phyloP scores from a whole-genome alignment of 1,140 invertebrate species.

The Drosophila pachea region DNA sequence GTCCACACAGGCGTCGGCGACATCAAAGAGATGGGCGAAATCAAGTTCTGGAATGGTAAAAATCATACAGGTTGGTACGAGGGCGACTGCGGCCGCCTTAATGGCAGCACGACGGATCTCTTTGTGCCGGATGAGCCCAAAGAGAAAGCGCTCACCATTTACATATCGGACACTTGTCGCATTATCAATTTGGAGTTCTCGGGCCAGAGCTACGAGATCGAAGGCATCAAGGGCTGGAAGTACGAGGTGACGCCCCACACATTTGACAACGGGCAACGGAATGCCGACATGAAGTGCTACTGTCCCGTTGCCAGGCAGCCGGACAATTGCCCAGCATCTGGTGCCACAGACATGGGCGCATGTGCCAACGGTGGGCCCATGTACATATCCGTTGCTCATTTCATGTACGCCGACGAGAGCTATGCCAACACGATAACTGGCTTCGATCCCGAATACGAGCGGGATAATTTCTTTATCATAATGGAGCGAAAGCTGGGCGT shows the following conservation, averaged over 20 bases:
- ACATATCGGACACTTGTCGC: constrained; percentile 85
- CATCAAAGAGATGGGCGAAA: constrained; percentile 83
- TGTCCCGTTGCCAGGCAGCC: constrained; percentile 73
- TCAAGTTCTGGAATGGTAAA: constrained; percentile 85
- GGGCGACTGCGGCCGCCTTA: constrained; percentile 83
- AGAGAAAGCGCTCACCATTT: constrained; percentile 82
- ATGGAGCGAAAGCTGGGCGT: constrained; percentile 87
- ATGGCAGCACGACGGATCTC: constrained; percentile 87
- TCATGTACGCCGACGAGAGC: constrained; percentile 87
- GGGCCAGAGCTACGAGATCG: constrained; percentile 65
- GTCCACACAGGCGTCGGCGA: constrained; percentile 85
- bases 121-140: constrained; percentile 84
- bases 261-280: constrained; percentile 85
- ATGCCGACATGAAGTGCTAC: constrained; percentile 82
- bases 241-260: constrained; percentile 82
- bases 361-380: constrained; percentile 87
- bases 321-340: constrained; percentile 79
- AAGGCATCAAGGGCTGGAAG: constrained; percentile 81
- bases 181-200: constrained; percentile 79
- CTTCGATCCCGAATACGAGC: constrained; percentile 83
- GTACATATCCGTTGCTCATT: constrained; percentile 91
- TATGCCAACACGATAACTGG: constrained; percentile 84
- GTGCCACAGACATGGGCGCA: constrained; percentile 83
- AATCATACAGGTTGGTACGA: constrained; percentile 81
- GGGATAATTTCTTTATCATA: constrained; percentile 85